Conservation (phyloP, 1,140 invertebrate species). For the Dendroctonus ponderosae region DNA sequence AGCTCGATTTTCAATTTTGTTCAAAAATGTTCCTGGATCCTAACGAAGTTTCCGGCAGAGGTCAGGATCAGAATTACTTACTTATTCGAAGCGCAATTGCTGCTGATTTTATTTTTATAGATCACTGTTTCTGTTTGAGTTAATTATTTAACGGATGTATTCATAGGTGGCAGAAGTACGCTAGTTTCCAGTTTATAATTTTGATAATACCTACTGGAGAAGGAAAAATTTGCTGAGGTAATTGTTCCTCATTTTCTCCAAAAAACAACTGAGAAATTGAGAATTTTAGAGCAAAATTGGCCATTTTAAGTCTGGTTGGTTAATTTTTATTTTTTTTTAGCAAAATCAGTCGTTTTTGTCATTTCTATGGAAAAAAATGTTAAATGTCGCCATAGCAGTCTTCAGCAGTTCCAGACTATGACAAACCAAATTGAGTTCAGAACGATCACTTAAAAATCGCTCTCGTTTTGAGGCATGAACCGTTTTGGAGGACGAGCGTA, state of each 20-base stretch:
- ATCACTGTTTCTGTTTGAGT: neutral
- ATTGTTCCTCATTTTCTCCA: neutral
- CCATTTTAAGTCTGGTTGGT: neutral
- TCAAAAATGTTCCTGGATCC: neutral
- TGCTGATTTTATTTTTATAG: too few relatives aligned
- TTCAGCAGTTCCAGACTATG: too few relatives aligned
- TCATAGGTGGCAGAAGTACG: neutral
- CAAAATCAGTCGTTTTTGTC: too few relatives aligned
- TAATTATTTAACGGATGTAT: neutral
- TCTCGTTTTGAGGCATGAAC: too few relatives aligned
- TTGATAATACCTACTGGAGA: neutral
- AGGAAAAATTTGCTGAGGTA: too few relatives aligned
- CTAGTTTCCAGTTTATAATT: neutral
- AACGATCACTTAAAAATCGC: too few relatives aligned
- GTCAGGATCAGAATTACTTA: neutral
- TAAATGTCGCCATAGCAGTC: too few relatives aligned
- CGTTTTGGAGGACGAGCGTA: too few relatives aligned
- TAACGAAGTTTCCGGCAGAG: slow-evolving; percentile 6
- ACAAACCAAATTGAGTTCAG: too few relatives aligned
- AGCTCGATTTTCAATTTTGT: neutral
- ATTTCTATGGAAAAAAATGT: too few relatives aligned
- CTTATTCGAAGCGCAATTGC: too few relatives aligned
- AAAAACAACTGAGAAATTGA: neutral
- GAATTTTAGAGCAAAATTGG: neutral
- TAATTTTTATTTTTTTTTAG: too few relatives aligned